Evolutionary conservation across 2,888 invertebrate genomes (phyloP).

Genomic region (Hanleya hanleyi): DNA sequence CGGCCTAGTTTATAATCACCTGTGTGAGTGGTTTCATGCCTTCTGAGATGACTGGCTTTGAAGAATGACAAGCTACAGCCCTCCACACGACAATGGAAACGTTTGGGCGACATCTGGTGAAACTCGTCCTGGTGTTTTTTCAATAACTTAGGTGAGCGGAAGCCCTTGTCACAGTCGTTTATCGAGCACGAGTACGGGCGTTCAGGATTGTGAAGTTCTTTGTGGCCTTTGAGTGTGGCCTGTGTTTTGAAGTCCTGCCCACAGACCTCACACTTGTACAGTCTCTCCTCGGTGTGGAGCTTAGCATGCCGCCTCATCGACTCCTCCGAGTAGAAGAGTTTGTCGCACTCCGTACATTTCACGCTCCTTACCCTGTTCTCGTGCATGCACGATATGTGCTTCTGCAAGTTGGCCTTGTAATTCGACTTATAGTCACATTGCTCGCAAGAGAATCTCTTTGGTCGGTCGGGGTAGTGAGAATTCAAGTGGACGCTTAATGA

Average conservation of each 20-base stretch:
- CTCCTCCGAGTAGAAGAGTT: slow-evolving; percentile 64
- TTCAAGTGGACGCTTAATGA: slow-evolving; percentile 62
- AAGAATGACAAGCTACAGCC: slow-evolving; percentile 69
- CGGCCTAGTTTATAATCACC: no score
- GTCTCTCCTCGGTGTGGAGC: slow-evolving; percentile 58
- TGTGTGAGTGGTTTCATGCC: slow-evolving; percentile 70
- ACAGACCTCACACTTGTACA: slow-evolving; percentile 62
- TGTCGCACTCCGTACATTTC: slow-evolving; percentile 58
- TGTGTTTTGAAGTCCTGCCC: slow-evolving; percentile 65
- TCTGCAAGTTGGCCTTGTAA: slow-evolving; percentile 66
- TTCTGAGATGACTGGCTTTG: slow-evolving; percentile 67
- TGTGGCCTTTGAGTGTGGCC: slow-evolving; percentile 60
- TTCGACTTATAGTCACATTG: slow-evolving; percentile 64
- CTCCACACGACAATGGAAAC: slow-evolving; percentile 60
- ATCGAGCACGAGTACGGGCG: slow-evolving; percentile 62
- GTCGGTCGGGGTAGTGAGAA: slow-evolving; percentile 64
- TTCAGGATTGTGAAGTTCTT: slow-evolving; percentile 58
- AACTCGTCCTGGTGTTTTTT: slow-evolving; percentile 63
- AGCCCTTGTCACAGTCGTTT: slow-evolving; percentile 62
- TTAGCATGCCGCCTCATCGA: slow-evolving; percentile 64
- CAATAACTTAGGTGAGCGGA: slow-evolving; percentile 60
- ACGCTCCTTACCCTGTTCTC: slow-evolving; percentile 43
- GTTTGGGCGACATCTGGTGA: slow-evolving; percentile 60
- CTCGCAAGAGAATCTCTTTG: slow-evolving; percentile 61
- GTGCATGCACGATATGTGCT: slow-evolving; percentile 64